A percentile compares a stretch with the other conserved stretches of the same genome.
These are phyloP conservation scores for Poeciliopsis presidionis DNA, from an alignment of 2,797 vertebrate genomes.

Conservation along the genomic window DNA sequence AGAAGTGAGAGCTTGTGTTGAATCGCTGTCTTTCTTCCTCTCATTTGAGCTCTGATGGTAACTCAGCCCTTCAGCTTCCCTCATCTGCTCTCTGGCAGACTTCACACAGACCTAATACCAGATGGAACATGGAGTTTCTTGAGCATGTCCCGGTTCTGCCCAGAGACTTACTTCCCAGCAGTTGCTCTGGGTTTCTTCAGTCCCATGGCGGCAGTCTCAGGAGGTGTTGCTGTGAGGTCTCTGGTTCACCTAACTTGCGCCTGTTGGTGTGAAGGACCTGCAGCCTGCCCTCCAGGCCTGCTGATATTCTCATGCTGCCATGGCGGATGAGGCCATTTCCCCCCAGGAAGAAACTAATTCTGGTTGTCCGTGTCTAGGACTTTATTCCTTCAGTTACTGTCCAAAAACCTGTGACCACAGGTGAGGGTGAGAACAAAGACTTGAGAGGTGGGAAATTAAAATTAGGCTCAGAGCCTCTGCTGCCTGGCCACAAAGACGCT, in stretches of 20 bases:
- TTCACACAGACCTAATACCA: conserved; percentile 24
- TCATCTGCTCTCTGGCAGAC: conserved; percentile 33
- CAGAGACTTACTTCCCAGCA: conserved; percentile 39
- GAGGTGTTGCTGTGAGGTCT: conserved; percentile 41
- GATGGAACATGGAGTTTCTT: conserved; percentile 46
- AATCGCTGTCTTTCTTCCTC: conserved; percentile 34
- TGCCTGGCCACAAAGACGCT: conserved; percentile 16
- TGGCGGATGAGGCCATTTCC: conserved; percentile 43
- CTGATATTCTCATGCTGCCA: conserved; percentile 41
- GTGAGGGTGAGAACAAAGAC: conserved; percentile 57
- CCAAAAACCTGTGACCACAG: conserved; percentile 42
- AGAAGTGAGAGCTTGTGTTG: conserved; percentile 20
- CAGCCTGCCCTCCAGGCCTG: conserved; percentile 31
- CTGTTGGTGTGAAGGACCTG: conserved; percentile 37
- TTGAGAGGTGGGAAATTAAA: conserved; percentile 42
- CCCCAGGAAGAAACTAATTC: conserved; percentile 58
- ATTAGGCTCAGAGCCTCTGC: conserved; percentile 34
- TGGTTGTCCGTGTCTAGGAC: conserved; percentile 23
- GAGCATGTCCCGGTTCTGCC: conserved; percentile 36
- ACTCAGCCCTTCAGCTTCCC: conserved; percentile 15
- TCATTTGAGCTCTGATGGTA: conserved; percentile 41
- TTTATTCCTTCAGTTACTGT: conserved; percentile 44
- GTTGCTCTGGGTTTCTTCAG: conserved; percentile 21
- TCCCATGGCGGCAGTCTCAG: conserved; percentile 39
- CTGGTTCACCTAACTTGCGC: conserved; percentile 45